These are phyloP conservation scores for Drosophila mauritiana DNA, from an alignment of 1,140 invertebrate genomes.

Conservation along the genomic window DNA sequence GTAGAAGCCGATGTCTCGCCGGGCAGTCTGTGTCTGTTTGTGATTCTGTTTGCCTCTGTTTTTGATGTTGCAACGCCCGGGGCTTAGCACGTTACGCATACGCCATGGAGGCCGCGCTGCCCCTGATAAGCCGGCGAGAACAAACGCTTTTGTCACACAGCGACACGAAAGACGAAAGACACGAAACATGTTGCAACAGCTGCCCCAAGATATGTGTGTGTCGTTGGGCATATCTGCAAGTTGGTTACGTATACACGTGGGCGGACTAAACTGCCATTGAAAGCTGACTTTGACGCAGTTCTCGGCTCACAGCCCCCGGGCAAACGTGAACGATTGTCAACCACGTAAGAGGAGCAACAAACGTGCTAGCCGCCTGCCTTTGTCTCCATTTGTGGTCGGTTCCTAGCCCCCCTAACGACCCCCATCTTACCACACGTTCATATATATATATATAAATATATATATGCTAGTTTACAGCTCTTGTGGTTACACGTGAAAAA, in stretches of 20 bases:
- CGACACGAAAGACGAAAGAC: constrained; percentile 34
- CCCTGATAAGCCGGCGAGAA: constrained; percentile 31
- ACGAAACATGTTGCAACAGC: constrained; percentile 33
- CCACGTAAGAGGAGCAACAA: constrained; percentile 33
- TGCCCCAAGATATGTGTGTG: background rate
- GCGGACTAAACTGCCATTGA: constrained; percentile 28
- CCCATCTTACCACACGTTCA: background rate
- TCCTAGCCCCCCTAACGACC: background rate
- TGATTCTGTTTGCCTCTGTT: constrained; percentile 4
- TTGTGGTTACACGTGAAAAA: constrained; percentile 8
- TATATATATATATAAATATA: background rate
- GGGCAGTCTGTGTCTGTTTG: constrained; percentile 13
- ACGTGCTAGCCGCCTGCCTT: constrained; percentile 21
- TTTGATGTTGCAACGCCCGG: constrained; percentile 21
- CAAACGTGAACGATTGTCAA: constrained; percentile 10
- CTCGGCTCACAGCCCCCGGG: constrained; percentile 1
- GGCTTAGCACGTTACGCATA: constrained; percentile 55
- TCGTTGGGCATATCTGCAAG: background rate
- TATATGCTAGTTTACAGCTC: constrained; percentile 1
- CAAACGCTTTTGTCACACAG: constrained; percentile 35
- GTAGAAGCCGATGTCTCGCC: constrained; percentile 15
- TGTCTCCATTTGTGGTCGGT: background rate
- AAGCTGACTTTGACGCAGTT: constrained; percentile 46
- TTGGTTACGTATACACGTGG: constrained; percentile 35
- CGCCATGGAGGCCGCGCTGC: constrained; percentile 23